Percentiles rank a stretch among this genome's conserved stretches.
These are phyloP conservation scores for Stenichneumon culpator DNA, from an alignment of 2,888 invertebrate genomes.

Conservation along the genomic window DNA sequence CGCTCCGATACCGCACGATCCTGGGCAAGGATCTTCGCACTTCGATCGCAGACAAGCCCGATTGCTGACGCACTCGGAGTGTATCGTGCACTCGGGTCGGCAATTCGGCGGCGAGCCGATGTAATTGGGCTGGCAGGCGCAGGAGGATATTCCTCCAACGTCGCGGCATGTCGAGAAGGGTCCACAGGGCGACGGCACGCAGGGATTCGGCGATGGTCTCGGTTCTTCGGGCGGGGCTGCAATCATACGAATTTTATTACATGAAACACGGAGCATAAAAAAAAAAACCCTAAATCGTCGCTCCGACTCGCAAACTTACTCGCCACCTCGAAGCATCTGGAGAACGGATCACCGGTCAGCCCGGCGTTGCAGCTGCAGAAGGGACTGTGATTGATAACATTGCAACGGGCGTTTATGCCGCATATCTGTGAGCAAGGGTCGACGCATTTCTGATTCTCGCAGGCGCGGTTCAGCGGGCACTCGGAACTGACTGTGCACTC, in stretches of 20 bases:
- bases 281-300: background rate
- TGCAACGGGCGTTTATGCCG: constrained; percentile 85
- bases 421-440: constrained; percentile 85
- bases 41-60: constrained; percentile 92
- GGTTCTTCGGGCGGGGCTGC: constrained; percentile 79
- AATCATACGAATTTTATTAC: constrained; percentile 76
- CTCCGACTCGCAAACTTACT: constrained; percentile 66
- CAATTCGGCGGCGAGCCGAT: constrained; percentile 88
- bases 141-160: constrained; percentile 86
- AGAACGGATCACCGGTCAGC: constrained; percentile 92
- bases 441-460: constrained; percentile 84
- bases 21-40: constrained; percentile 93
- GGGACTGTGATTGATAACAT: constrained; percentile 85
- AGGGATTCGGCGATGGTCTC: constrained; percentile 84
- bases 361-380: constrained; percentile 85
- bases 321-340: constrained; percentile 89
- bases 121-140: constrained; percentile 85
- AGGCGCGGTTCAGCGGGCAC: constrained; percentile 87
- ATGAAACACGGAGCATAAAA: background rate
- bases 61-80: constrained; percentile 91
- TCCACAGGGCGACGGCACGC: constrained; percentile 88
- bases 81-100: constrained; percentile 90
- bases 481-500: constrained; percentile 85
- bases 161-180: constrained; percentile 87
- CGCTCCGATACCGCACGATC: constrained; percentile 90